Conservation (phyloP, 2,888 invertebrate species). For the Drosophila nr. perissopoda region DNA sequence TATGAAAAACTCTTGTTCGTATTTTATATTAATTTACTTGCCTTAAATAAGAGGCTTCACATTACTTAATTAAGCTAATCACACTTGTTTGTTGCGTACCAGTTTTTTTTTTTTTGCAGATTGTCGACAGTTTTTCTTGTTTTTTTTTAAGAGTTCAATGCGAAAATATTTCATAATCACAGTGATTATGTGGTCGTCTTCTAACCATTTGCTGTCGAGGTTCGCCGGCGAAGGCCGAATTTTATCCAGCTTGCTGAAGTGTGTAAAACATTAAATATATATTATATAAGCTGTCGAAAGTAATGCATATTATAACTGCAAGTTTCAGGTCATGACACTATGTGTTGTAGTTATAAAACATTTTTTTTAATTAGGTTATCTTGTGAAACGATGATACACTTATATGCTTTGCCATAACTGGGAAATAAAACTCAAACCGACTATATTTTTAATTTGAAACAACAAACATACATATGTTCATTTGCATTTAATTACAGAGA, state of each 20-base stretch:
- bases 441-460: not conserved
- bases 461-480: not conserved
- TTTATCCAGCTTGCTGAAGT: conserved; percentile 19
- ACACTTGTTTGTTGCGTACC: conserved; percentile 11
- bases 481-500: not conserved
- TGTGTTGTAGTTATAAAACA: conserved; percentile 3
- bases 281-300: conserved; percentile 25
- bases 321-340: conserved; percentile 20
- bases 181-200: conserved; percentile 31
- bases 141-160: conserved; percentile 23
- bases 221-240: conserved; percentile 33
- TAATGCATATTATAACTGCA: conserved; percentile 23
- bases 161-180: conserved; percentile 27
- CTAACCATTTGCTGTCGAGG: conserved; percentile 33
- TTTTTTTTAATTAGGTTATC: conserved; percentile 2
- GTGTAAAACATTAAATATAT: conserved; percentile 3
- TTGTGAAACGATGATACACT: not conserved
- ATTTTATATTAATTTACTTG: conserved; percentile 16
- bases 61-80: conserved; percentile 36
- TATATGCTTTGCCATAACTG: not conserved
- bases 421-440: not conserved
- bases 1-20: conserved; percentile 2
- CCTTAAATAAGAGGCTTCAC: conserved; percentile 19
- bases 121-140: conserved; percentile 21
- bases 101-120: not conserved